These are phyloP conservation scores for Periphyllus acericola DNA, from an alignment of 2,888 invertebrate species.

Conservation along the genomic window DNA sequence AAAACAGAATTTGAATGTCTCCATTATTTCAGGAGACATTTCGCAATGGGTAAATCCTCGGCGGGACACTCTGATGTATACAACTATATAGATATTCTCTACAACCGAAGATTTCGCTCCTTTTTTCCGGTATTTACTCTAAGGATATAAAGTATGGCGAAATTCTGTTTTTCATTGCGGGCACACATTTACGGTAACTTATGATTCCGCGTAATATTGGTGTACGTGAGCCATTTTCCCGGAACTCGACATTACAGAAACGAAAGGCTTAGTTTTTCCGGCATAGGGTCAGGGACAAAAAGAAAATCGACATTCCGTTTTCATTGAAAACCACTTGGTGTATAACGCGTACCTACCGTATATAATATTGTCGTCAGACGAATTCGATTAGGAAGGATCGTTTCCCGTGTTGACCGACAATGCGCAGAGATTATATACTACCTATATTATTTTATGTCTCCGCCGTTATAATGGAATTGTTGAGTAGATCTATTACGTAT, in stretches of 20 bases:
- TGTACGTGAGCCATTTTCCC: not conserved
- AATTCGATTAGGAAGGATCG: not conserved
- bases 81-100: too few relatives aligned
- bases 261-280: not conserved
- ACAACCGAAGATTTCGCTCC: not conserved
- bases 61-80: too few relatives aligned
- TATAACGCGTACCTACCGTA: not conserved
- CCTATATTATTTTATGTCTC: too few relatives aligned
- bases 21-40: too few relatives aligned
- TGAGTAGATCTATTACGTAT: too few relatives aligned
- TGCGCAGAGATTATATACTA: too few relatives aligned
- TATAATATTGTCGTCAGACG: not conserved
- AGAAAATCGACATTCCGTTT: not conserved
- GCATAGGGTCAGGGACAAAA: not conserved
- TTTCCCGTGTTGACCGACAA: not conserved
- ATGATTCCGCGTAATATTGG: not conserved
- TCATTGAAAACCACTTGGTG: not conserved
- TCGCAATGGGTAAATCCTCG: too few relatives aligned
- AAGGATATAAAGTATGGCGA: not conserved
- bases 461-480: too few relatives aligned
- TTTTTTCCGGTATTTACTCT: too few relatives aligned
- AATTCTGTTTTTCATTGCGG: conserved; percentile 7
- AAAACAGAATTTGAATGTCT: too few relatives aligned
- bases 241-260: conserved; percentile 7
- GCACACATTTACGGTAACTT: not conserved